Percentiles rank a stretch among this genome's conserved stretches.
Evolutionary conservation across 2,113 vertebrate species (phyloP).

Genomic region (Malurus melanocephalus): DNA sequence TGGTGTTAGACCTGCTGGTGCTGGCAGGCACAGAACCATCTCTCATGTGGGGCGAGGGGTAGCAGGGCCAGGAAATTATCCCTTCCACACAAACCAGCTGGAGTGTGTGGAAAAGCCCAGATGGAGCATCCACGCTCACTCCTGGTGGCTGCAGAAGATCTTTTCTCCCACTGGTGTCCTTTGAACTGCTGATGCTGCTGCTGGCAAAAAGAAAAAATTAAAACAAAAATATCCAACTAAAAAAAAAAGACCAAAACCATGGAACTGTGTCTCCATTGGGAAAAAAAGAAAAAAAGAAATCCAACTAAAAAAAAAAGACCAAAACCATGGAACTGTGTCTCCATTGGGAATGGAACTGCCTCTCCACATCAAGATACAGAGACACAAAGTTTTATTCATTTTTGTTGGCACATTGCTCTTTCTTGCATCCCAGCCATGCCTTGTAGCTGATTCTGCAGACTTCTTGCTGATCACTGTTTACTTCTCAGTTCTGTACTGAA

Average conservation of each 20-base stretch:
- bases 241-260: background rate
- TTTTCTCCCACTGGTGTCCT: background rate
- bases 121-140: background rate
- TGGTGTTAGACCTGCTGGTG: background rate
- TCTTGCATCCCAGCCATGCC: background rate
- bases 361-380: background rate
- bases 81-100: background rate
- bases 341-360: background rate
- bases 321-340: background rate
- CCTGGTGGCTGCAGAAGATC: background rate
- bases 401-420: background rate
- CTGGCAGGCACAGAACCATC: background rate
- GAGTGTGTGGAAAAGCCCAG: background rate
- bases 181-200: background rate
- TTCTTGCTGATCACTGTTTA: background rate
- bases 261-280: background rate
- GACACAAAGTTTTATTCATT: background rate
- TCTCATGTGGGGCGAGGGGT: background rate
- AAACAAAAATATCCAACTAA: no score
- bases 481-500: constrained; percentile 34
- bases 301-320: no score
- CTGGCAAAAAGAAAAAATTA: background rate
- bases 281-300: background rate
- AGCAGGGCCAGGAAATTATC: background rate
- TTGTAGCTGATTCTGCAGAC: background rate